Conservation (phyloP, 1,140 invertebrate genomes). For the Colletes latitarsis region DNA sequence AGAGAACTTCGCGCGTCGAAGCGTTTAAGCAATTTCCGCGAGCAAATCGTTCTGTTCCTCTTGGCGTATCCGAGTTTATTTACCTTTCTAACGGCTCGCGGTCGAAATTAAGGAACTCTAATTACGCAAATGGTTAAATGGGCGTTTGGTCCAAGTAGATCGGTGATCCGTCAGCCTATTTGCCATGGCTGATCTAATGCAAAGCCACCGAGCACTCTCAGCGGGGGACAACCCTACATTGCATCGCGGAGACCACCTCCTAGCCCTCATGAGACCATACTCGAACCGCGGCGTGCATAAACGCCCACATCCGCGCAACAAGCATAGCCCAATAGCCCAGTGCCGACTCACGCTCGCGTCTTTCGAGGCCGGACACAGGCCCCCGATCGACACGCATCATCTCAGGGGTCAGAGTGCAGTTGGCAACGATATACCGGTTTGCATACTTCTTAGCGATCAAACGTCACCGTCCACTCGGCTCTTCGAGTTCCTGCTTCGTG, state of each 20-base stretch:
- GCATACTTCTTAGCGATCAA: constrained; percentile 54
- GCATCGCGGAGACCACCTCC: not conserved
- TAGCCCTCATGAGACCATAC: not conserved
- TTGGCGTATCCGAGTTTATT: too few species aligned
- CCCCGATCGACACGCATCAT: constrained; percentile 27
- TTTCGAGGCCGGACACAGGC: not conserved
- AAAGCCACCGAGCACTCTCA: too few species aligned
- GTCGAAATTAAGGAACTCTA: too few species aligned
- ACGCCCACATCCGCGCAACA: not conserved
- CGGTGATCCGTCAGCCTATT: too few species aligned
- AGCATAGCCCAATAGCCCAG: not conserved
- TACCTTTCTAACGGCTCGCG: too few species aligned
- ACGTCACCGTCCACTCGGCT: constrained; percentile 45
- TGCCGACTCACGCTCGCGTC: constrained; percentile 1
- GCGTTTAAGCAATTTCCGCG: too few species aligned
- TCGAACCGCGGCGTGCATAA: too few species aligned
- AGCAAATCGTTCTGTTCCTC: too few species aligned
- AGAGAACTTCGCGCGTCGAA: not conserved
- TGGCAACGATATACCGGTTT: constrained; percentile 58
- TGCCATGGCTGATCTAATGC: too few species aligned
- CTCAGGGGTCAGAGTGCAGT: constrained; percentile 33
- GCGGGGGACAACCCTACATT: not conserved
- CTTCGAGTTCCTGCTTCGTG: constrained; percentile 54
- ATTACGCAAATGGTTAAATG: too few species aligned
- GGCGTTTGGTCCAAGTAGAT: too few species aligned